Conservation (phyloP, 2,113 vertebrate genomes). For the Dendrocopos noguchii region DNA sequence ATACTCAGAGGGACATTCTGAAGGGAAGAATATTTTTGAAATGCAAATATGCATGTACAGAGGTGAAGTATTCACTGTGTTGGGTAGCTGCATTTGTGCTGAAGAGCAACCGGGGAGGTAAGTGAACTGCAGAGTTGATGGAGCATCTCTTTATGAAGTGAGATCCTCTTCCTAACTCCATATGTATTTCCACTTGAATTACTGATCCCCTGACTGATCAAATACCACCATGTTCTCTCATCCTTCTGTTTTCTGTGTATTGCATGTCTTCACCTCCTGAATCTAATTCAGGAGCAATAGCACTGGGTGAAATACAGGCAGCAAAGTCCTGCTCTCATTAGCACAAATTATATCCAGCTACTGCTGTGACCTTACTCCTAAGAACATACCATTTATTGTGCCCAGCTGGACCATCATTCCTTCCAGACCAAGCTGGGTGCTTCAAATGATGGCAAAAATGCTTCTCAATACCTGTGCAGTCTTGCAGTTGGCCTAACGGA, state of each 20-base stretch:
- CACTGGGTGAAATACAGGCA: conserved; percentile 15
- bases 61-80: background rate
- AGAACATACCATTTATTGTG: background rate
- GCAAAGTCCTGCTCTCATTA: conserved; percentile 7
- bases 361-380: conserved; percentile 3
- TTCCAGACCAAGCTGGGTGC: conserved; percentile 11
- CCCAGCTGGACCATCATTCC: background rate
- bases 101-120: background rate
- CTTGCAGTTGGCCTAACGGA: background rate
- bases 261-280: background rate
- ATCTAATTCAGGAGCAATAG: background rate
- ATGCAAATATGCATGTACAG: background rate
- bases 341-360: conserved; percentile 22
- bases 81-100: background rate
- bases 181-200: background rate
- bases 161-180: background rate
- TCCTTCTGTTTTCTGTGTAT: background rate
- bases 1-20: background rate
- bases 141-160: background rate
- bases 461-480: background rate
- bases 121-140: background rate
- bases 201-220: conserved; percentile 5
- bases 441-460: conserved; percentile 10
- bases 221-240: background rate
- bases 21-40: background rate